Percentiles rank a stretch among this genome's conserved stretches.
Conservation (phyloP, 1,140 invertebrate genomes). For the Maniola jurtina region DNA sequence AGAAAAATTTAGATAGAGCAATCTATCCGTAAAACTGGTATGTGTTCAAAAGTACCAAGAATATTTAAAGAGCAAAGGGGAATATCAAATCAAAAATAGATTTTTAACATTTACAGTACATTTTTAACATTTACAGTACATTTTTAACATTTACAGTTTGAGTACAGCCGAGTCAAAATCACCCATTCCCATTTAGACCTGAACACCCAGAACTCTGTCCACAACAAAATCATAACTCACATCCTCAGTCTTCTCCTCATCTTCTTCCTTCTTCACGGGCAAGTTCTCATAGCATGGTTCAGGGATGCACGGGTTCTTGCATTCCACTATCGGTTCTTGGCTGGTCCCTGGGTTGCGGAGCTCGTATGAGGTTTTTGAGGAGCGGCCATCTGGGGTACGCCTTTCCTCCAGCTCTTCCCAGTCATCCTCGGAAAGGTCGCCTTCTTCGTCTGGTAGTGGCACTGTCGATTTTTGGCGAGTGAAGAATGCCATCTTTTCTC, state of each 20-base stretch:
- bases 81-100: too few relatives aligned
- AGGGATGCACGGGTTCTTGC: conserved; percentile 62
- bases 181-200: conserved; percentile 73
- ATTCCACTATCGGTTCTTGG: conserved; percentile 45
- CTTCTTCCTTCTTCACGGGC: conserved; percentile 47
- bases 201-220: conserved; percentile 83
- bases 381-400: conserved; percentile 61
- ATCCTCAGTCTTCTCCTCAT: conserved; percentile 72
- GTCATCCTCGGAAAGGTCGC: conserved; percentile 64
- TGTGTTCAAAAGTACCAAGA: too few relatives aligned
- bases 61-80: too few relatives aligned
- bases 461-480: conserved; percentile 88
- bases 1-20: too few relatives aligned
- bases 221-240: conserved; percentile 84
- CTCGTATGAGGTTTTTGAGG: conserved; percentile 69
- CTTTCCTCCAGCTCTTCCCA: conserved; percentile 68
- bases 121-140: too few relatives aligned
- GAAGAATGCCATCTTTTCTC: conserved; percentile 98
- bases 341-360: conserved; percentile 40
- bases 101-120: too few relatives aligned
- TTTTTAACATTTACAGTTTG: not conserved
- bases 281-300: conserved; percentile 39
- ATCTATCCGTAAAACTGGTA: too few relatives aligned
- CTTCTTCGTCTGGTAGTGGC: conserved; percentile 86
- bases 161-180: conserved; percentile 11